phyloP scores from a whole-genome alignment of 2,113 vertebrate genomes.

The Pavo muticus region DNA sequence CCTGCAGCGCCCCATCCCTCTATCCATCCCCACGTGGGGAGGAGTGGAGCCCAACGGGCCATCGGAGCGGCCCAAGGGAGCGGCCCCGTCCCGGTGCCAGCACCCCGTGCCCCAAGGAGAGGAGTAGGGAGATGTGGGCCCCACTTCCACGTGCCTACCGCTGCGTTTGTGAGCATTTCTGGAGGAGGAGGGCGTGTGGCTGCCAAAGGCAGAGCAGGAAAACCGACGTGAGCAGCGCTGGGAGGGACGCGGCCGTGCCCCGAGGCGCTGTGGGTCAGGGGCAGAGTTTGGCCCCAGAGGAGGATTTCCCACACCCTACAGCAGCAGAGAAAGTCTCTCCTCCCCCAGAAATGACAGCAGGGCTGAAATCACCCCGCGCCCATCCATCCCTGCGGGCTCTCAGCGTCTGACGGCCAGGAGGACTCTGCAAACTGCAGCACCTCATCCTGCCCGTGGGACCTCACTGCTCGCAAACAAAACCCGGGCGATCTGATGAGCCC shows the following conservation, averaged over 20 bases:
- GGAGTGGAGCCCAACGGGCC: neutral
- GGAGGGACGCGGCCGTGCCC: neutral
- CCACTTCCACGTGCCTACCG: neutral
- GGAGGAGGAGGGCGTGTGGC: slow-evolving; percentile 49
- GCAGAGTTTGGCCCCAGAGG: neutral
- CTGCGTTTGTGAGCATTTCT: neutral
- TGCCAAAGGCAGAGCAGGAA: slow-evolving; percentile 57
- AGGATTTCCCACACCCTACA: slow-evolving; percentile 3
- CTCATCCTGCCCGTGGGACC: neutral
- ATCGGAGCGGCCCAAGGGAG: too few species aligned
- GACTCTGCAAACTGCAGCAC: too few species aligned
- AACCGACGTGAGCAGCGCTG: neutral
- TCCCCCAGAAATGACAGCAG: neutral
- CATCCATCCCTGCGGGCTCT: neutral
- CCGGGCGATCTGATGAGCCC: neutral
- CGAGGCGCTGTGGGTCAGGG: neutral
- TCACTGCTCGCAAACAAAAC: neutral
- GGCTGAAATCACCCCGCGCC: neutral
- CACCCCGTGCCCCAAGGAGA: neutral
- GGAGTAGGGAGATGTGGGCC: neutral
- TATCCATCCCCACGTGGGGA: neutral
- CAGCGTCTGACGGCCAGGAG: neutral
- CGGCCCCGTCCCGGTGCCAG: too few species aligned
- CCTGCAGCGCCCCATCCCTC: neutral
- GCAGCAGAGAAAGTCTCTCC: neutral